Evolutionary conservation across 2,888 invertebrate genomes (phyloP).

Genomic region (Drosophila atripex): DNA sequence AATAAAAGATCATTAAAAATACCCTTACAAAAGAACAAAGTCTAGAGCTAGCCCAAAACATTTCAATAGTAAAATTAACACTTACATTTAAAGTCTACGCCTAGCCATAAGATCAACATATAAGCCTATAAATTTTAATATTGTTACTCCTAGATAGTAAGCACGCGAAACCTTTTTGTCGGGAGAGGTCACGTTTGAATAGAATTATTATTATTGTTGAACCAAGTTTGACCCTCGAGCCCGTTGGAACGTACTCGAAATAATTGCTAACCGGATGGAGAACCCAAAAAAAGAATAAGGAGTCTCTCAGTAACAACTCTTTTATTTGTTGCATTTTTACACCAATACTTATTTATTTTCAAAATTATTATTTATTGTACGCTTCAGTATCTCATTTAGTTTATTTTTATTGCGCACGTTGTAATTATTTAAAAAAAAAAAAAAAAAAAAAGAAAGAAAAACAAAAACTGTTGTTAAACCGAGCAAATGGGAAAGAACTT

Average conservation of each 20-base stretch:
- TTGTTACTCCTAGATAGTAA: constrained; percentile 36
- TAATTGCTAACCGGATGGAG: constrained; percentile 16
- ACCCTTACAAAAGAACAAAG: constrained; percentile 41
- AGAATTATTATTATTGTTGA: constrained; percentile 28
- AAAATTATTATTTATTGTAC: constrained; percentile 36
- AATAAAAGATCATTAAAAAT: constrained; percentile 21
- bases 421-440: constrained; percentile 32
- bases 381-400: constrained; percentile 39
- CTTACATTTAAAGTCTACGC: constrained; percentile 26
- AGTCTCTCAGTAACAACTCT: constrained; percentile 6
- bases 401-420: constrained; percentile 24
- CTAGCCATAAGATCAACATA: constrained; percentile 24
- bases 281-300: constrained; percentile 3
- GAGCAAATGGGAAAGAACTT: constrained; percentile 53
- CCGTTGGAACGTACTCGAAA: constrained; percentile 54
- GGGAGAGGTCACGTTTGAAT: constrained; percentile 15
- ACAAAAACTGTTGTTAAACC: constrained; percentile 58
- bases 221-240: constrained; percentile 23
- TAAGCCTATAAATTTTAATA: constrained; percentile 33
- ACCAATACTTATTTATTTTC: constrained; percentile 34
- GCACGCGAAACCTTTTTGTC: not conserved
- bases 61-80: constrained; percentile 58
- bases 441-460: constrained; percentile 10
- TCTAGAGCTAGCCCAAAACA: constrained; percentile 54
- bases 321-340: constrained; percentile 26